Evolutionary conservation across 2,888 invertebrate genomes (phyloP), one percentile per base, ranked within the genome.

Genomic region (Aromia moschata): DNA sequence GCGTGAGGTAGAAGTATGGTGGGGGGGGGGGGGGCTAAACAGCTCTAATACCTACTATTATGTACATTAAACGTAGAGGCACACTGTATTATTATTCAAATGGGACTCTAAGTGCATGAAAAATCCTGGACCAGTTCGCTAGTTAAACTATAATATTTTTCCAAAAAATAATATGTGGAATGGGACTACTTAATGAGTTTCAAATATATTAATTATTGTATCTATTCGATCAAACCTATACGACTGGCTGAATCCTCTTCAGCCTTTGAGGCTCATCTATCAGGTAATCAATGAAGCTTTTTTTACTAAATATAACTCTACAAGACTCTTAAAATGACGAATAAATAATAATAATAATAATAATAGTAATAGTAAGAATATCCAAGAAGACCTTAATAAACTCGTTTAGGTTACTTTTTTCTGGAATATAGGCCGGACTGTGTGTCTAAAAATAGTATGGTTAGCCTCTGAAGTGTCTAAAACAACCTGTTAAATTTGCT

Each of bases 181-280:
- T 45, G 15, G 45, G 20, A 45, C 56, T 64, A 61, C 37, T 33
- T 43, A 57, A 56, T 60, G 40, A 56, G 45, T 59, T 30, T 59
- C 60, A 52, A 59, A 58, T 53, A 61, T 56, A 33, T 2, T 67
- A 63, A 65, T 67, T 67, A 67, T 67, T 67, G 65, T 67, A 53
- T 58, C 56, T 12, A 30, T 46, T 55, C 55, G 55, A 46, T 55
- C 16, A 20, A 15, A 31, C 43, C 38, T 44, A 57, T 33, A 60
- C 57, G 62, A 62, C 63, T 63, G 60, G 64, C 58, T 57, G 54
- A 49, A 16, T 41, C 9, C 37, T 20, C 20, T 36, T 54, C 43
- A n/a, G 44, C 47, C n/a, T 47, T 25, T 18, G 46, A 59, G 67
- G 67, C 62, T 40, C 36, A 38, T 45, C 56, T 59, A 58, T 40